Percentiles rank a stretch among this genome's conserved stretches.
phyloP scores from a whole-genome alignment of 2,113 vertebrate genomes.

The Cygnus buccinator region DNA sequence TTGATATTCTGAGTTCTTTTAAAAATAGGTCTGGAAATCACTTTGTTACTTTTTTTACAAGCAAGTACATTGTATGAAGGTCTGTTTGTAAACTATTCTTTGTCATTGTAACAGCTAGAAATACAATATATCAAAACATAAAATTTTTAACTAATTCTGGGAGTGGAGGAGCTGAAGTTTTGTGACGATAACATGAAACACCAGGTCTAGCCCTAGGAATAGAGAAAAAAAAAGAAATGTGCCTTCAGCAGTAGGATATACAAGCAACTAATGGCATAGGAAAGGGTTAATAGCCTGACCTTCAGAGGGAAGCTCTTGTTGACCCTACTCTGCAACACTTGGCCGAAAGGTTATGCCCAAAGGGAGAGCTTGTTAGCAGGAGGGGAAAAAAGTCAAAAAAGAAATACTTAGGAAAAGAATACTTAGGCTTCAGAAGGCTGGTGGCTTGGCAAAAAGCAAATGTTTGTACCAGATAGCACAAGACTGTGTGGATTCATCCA shows the following conservation, averaged over 20 bases:
- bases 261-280: background rate
- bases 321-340: conserved; percentile 31
- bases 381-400: background rate
- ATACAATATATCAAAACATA: background rate
- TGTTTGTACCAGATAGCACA: background rate
- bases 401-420: background rate
- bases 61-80: background rate
- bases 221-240: accelerated
- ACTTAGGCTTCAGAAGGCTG: background rate
- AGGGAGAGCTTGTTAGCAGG: background rate
- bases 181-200: background rate
- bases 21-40: background rate
- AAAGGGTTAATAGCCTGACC: conserved; percentile 45
- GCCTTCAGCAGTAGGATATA: background rate
- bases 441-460: background rate
- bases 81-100: background rate
- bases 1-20: background rate
- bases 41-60: background rate
- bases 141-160: background rate
- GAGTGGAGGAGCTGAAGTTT: background rate
- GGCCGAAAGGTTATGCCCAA: conserved; percentile 25
- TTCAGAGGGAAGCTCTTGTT: conserved; percentile 30
- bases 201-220: background rate
- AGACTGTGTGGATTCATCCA: background rate
- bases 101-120: background rate